Conservation (phyloP, 2,797 vertebrate genomes). For the Numenius phaeopus region DNA sequence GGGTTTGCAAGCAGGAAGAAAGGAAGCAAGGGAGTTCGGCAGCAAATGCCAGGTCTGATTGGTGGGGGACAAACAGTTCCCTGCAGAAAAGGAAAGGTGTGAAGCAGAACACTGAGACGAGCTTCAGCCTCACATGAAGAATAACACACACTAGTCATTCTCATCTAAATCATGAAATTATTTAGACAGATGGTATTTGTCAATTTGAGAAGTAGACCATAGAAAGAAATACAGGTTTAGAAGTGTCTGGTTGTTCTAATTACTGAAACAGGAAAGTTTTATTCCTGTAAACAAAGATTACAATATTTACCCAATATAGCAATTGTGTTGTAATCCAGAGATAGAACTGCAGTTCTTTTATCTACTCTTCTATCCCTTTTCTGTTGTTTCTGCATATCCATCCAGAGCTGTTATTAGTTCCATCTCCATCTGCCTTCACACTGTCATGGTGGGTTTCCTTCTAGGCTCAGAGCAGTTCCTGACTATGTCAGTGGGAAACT, state of each 20-base stretch:
- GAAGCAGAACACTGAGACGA: background rate
- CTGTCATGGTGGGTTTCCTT: background rate
- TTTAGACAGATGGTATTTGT: background rate
- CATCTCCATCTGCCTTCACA: background rate
- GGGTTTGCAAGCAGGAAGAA: background rate
- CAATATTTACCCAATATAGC: background rate
- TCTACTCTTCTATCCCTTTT: background rate
- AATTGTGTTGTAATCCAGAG: background rate
- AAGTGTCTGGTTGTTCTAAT: background rate
- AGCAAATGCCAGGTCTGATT: background rate
- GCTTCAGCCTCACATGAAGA: background rate
- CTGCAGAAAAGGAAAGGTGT: background rate
- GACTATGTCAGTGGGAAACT: background rate
- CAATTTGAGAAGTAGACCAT: background rate
- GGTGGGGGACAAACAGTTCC: background rate
- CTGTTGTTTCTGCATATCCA: background rate
- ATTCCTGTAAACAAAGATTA: background rate
- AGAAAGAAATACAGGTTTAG: background rate
- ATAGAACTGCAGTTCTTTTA: background rate
- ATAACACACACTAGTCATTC: background rate
- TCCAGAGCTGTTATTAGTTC: background rate
- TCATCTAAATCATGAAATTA: background rate
- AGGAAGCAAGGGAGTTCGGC: background rate
- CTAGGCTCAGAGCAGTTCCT: background rate
- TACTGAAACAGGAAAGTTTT: background rate